Evolutionary conservation across 2,888 invertebrate genomes (phyloP).

Genomic region (Myopa tessellatipennis): DNA sequence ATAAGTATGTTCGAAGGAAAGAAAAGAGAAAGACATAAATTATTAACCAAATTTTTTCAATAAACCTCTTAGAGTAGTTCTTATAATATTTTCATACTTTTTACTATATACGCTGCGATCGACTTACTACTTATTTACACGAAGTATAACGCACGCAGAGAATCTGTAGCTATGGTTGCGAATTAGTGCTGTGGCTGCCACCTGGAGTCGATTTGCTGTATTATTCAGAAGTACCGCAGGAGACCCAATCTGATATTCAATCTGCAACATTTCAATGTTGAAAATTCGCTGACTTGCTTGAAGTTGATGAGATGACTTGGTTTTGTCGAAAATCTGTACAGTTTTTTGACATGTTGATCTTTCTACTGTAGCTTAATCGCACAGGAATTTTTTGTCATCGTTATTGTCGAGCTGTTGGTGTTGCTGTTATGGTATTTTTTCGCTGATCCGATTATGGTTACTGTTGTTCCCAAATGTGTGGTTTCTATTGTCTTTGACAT

Average conservation of each 20-base stretch:
- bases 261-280: not conserved
- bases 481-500: constrained; percentile 40
- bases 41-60: not conserved
- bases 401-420: constrained; percentile 44
- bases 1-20: not conserved
- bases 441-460: constrained; percentile 28
- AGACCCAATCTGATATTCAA: not conserved
- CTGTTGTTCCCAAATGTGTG: constrained; percentile 19
- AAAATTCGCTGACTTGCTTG: not conserved
- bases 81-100: not conserved
- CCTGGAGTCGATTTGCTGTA: not conserved
- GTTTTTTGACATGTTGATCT: too few relatives aligned
- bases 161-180: not conserved
- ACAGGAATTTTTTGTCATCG: constrained; percentile 17
- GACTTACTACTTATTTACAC: constrained; percentile 8
- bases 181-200: not conserved
- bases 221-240: not conserved
- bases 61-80: not conserved
- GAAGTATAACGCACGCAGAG: not conserved
- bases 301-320: not conserved
- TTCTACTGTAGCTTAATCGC: not conserved
- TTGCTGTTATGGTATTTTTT: constrained; percentile 25
- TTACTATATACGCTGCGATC: not conserved
- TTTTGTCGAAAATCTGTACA: not conserved
- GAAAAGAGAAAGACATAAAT: not conserved